phyloP scores from a whole-genome alignment of 2,797 vertebrate species.

The Nyctalus aviator region DNA sequence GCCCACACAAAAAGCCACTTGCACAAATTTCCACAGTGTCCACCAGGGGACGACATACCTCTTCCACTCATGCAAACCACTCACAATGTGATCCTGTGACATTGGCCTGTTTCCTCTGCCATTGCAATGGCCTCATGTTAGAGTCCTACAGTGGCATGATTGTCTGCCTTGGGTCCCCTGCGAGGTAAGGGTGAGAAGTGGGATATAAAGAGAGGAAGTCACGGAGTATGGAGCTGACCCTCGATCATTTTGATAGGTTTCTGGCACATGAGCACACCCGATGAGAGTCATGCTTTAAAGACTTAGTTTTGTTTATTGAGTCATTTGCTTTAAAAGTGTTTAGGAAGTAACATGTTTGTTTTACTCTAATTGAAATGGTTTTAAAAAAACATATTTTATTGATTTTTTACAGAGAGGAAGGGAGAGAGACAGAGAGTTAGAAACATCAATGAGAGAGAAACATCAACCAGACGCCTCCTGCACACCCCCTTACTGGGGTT shows the following conservation, averaged over 20 bases:
- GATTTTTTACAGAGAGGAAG: too few relatives aligned
- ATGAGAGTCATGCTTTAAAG: constrained; percentile 30
- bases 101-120: fast-evolving
- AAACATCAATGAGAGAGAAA: too few relatives aligned
- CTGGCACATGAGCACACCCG: background rate
- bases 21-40: background rate
- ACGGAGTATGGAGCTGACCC: background rate
- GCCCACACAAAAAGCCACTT: background rate
- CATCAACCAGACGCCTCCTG: too few relatives aligned
- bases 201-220: constrained; percentile 23
- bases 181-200: background rate
- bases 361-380: background rate
- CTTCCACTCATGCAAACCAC: fast-evolving
- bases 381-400: too few relatives aligned
- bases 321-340: constrained; percentile 32
- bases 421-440: too few relatives aligned
- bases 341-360: background rate
- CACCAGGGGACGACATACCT: constrained; percentile 18
- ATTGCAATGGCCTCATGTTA: fast-evolving
- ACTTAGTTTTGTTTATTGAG: constrained; percentile 41
- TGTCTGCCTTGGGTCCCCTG: background rate
- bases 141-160: background rate
- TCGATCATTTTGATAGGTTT: background rate
- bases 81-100: fast-evolving
- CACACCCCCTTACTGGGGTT: too few relatives aligned